phyloP scores from a whole-genome alignment of 2,888 invertebrate genomes.

The Drosophila tanythrix region DNA sequence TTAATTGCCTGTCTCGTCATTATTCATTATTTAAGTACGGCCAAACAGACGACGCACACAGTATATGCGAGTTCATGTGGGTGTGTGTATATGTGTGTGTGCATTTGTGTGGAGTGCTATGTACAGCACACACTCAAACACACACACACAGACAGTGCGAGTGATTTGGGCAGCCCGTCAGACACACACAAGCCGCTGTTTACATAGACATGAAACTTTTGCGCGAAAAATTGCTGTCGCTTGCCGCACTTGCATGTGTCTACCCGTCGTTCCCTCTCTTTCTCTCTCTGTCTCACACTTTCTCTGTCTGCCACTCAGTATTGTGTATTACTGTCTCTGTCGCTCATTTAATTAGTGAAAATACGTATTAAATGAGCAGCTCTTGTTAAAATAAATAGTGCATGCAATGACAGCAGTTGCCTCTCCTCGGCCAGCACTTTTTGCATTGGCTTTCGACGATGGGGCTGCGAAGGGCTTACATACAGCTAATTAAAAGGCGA shows the following conservation, averaged over 20 bases:
- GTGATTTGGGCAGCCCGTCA: conserved; percentile 48
- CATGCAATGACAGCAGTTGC: conserved; percentile 66
- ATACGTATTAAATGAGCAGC: conserved; percentile 80
- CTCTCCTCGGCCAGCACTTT: background rate
- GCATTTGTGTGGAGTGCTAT: conserved; percentile 32
- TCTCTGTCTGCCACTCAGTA: background rate
- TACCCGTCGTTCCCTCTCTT: conserved; percentile 10
- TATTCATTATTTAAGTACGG: conserved; percentile 83
- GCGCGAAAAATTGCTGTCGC: conserved; percentile 67
- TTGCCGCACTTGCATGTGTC: conserved; percentile 44
- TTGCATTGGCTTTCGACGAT: conserved; percentile 40
- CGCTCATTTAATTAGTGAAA: conserved; percentile 78
- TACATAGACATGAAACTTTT: conserved; percentile 78
- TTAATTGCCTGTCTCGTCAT: conserved; percentile 84
- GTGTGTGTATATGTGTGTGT: conserved; percentile 9
- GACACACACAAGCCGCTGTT: conserved; percentile 76
- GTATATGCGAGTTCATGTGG: conserved; percentile 21
- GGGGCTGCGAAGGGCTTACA: conserved; percentile 57
- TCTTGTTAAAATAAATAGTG: conserved; percentile 81
- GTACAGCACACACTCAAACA: conserved; percentile 29
- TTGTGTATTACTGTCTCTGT: conserved; percentile 26
- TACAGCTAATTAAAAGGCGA: conserved; percentile 75
- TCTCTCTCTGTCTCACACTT: background rate
- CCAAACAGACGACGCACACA: conserved; percentile 63
- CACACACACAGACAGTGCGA: conserved; percentile 27